Evolutionary conservation across 2,797 vertebrate species (phyloP), one percentile per base, ranked within the genome.

Genomic region (Catostomus latipinnis): DNA sequence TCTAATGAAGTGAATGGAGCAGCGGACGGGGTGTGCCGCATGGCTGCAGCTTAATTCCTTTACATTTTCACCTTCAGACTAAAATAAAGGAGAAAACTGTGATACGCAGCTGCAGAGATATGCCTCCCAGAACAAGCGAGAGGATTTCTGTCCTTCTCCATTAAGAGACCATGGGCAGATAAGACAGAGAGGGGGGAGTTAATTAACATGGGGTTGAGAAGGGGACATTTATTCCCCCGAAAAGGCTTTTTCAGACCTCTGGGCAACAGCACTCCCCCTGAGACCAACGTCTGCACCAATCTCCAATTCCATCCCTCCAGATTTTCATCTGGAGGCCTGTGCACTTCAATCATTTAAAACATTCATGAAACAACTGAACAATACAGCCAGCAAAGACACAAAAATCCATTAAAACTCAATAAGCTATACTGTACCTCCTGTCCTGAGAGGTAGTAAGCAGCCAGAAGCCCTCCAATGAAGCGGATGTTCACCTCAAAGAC

Each of bases 401-500:
- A 8, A 81, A 6, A 46, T 34, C 53, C 10, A 58, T 5, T 83
- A 58, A 86, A 18, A 83, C 54, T 16, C 2, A 56, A 2, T 0
- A 61, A 84, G 61, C 52, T 43, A 57, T 45, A 13, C 84, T 93
- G 94, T 89, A 98, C 97, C 95, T 98, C 97, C 86, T 99, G 96
- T 91, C 97, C 97, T 57, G 98, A 99, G 82, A 99, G 96, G 88
- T 99, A 99, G 88, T 97, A 98, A 0, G 97, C 96, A 43, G 98
- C 96, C 84, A 99, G 92, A 43, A 99, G 93, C 81, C 98, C 98
- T 4, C 98, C 98, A 45, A 99, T 98, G 91, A 99, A 99, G 13
- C 97, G 96, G 84, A 99, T 99, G 89, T 99, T 99, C 91, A 99
- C 98, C 90, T 99, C 98, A 91, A 99, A 99, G 84, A 99, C 98